phyloP scores from a whole-genome alignment of 1,140 invertebrate species.

The Camponotus pennsylvanicus region DNA sequence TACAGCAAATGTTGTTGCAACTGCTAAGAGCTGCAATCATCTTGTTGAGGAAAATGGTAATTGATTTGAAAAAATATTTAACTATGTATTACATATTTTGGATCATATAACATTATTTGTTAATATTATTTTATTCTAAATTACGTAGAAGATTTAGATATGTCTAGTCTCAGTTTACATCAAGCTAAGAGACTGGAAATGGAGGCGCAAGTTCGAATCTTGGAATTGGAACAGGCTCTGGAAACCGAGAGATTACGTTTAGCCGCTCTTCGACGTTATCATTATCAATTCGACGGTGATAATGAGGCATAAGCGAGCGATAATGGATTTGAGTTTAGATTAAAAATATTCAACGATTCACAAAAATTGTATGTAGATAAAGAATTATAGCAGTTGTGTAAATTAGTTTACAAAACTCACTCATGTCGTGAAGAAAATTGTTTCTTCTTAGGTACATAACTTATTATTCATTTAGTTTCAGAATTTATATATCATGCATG shows the following conservation, averaged over 20 bases:
- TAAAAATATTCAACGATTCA: conserved; percentile 17
- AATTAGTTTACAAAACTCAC: conserved; percentile 39
- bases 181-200: conserved; percentile 98
- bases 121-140: conserved; percentile 49
- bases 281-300: conserved; percentile 95
- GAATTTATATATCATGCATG: conserved; percentile 47
- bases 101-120: neutral
- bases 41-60: conserved; percentile 94
- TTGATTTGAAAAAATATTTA: conserved; percentile 18
- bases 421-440: conserved; percentile 16
- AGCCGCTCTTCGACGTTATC: conserved; percentile 94
- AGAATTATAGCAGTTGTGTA: conserved; percentile 35
- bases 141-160: conserved; percentile 94
- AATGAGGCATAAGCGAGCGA: conserved; percentile 85
- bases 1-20: conserved; percentile 97
- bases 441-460: conserved; percentile 4
- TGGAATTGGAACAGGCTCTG: conserved; percentile 96
- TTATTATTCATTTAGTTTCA: conserved; percentile 35
- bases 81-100: neutral
- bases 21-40: conserved; percentile 95
- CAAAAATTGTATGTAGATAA: conserved; percentile 48
- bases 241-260: conserved; percentile 95
- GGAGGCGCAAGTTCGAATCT: conserved; percentile 96
- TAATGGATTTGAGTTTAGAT: conserved; percentile 9
- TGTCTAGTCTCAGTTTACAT: conserved; percentile 95